Base-by-base conservation (phyloP, 2,888 invertebrate species). In the Lycocerus yunnanus region DNA sequence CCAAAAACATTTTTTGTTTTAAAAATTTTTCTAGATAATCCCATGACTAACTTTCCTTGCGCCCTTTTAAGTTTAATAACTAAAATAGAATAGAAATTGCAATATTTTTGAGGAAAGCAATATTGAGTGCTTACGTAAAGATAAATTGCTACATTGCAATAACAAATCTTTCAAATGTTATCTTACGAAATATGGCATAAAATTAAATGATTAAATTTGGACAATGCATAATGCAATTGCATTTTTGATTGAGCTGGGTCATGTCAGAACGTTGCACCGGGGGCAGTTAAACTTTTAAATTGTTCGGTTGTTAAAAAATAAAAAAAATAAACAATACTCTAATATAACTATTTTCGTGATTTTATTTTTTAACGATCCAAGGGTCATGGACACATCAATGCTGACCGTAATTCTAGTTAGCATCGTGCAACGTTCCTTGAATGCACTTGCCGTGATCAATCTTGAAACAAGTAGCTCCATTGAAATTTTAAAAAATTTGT, bases 311-410 rank as follows among this genome's bases (percentile, higher is more conserved):
- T 80, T 76, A 73, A 74, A 79, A 81, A 81, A 63, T 63, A 63
- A 81, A 81, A n/a, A 78, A 80, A 82, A 81, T 80, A 78, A 81
- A 81, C 79, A 80, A 79, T 78, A 77, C 79, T 66, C 75, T 72
- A 72, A 75, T 75, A 72, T 71, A 72, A 71, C 72, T 73, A 76
- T 76, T 76, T 75, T 76, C 76, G 79, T 74, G 77, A 71, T 74
- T 78, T 75, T 78, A 78, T 71, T 79, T 78, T 79, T 78, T 78
- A 81, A 81, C 77, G 78, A 63, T 75, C 74, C 78, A 82, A 83
- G 83, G 83, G 83, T 84, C 84, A 84, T 81, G 83, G 84, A 82
- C 83, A 77, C 77, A 73, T 75, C 71, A 67, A 76, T 78, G 79
- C 68, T 82, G 81, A 83, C 82, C 83, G 83, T 82, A 82, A 83